These are phyloP conservation scores for Microcebus griseorufus DNA, from an alignment of 2,113 vertebrate genomes.

Conservation along the genomic window DNA sequence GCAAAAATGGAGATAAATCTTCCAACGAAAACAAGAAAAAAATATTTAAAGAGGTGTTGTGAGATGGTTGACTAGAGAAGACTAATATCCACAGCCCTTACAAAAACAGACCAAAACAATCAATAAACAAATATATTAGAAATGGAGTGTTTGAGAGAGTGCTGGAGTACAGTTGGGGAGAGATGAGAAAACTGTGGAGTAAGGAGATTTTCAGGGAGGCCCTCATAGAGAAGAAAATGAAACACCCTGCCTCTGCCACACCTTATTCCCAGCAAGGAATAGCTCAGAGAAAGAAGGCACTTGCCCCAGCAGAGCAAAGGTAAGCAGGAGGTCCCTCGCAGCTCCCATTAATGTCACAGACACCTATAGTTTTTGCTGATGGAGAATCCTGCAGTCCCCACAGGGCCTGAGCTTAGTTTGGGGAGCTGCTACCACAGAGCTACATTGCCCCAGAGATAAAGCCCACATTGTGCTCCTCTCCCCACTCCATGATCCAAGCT, in stretches of 20 bases:
- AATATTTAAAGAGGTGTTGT: not conserved
- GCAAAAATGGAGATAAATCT: conserved; percentile 69
- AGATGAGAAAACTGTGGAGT: not conserved
- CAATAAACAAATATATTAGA: not conserved
- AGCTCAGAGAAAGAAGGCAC: not conserved
- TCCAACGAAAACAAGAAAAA: conserved; percentile 48
- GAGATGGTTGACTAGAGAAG: not conserved
- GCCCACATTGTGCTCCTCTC: not conserved
- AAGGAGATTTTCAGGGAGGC: not conserved
- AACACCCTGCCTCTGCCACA: not conserved
- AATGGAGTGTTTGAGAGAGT: not conserved
- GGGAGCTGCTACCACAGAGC: not conserved
- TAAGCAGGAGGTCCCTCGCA: not conserved
- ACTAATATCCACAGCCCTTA: too few species aligned
- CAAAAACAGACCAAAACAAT: not conserved
- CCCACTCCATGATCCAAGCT: not conserved
- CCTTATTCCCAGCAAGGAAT: not conserved
- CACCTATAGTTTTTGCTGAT: not conserved
- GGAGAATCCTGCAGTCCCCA: not conserved
- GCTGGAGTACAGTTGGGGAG: not conserved
- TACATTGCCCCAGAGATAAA: not conserved
- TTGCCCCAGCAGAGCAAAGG: not conserved
- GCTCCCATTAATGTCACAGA: not conserved
- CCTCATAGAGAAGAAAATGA: not conserved
- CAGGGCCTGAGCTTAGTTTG: not conserved